A percentile compares a stretch with the other conserved stretches of the same genome.
phyloP scores from a whole-genome alignment of 1,140 invertebrate genomes.

The Meteorus sp. region DNA sequence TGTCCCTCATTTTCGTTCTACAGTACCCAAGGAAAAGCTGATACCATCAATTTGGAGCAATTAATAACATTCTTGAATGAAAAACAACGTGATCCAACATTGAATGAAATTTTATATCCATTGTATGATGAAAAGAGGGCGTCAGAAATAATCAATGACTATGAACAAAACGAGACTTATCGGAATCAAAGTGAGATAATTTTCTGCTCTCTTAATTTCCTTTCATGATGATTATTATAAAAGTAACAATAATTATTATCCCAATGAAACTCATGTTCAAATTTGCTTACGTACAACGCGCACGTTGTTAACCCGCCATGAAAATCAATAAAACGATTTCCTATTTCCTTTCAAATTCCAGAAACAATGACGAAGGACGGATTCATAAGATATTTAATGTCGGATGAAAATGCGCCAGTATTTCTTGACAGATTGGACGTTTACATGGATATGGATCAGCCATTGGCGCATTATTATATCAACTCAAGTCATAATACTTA shows the following conservation, averaged over 20 bases:
- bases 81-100: conserved; percentile 95
- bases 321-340: conserved; percentile 5
- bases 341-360: conserved; percentile 34
- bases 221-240: not conserved
- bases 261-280: too few relatives aligned
- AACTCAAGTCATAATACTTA: conserved; percentile 99
- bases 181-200: conserved; percentile 71
- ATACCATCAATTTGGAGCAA: conserved; percentile 83
- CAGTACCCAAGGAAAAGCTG: conserved; percentile 88
- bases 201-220: too few relatives aligned
- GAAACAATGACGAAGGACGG: conserved; percentile 89
- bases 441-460: conserved; percentile 99
- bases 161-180: conserved; percentile 86
- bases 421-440: conserved; percentile 95
- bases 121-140: conserved; percentile 95
- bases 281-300: not conserved
- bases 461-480: conserved; percentile 96
- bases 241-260: not conserved
- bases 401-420: conserved; percentile 98
- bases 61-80: conserved; percentile 97
- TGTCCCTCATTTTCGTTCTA: conserved; percentile 33
- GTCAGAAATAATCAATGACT: conserved; percentile 89
- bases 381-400: conserved; percentile 96
- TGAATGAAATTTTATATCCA: conserved; percentile 99
- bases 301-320: not conserved